These are phyloP conservation scores for Propithecus coquereli DNA, from an alignment of 2,113 vertebrate species.

Conservation along the genomic window DNA sequence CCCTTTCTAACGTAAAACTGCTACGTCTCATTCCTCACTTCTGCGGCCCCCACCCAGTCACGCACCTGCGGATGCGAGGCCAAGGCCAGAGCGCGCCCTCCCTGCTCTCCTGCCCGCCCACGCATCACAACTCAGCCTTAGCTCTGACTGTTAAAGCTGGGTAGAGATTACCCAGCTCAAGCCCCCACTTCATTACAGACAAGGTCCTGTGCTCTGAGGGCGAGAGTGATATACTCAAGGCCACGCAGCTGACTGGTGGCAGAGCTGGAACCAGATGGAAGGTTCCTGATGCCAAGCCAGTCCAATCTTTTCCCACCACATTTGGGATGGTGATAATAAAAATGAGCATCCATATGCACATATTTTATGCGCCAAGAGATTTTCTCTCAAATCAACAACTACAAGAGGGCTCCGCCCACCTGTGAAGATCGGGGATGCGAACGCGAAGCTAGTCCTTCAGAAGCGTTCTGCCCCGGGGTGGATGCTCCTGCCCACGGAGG, in stretches of 20 bases:
- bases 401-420: not conserved
- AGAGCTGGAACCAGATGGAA: not conserved
- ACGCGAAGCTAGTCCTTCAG: not conserved
- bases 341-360: not conserved
- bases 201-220: not conserved
- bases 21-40: not conserved
- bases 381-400: not conserved
- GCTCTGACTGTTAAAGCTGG: not conserved
- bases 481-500: not conserved
- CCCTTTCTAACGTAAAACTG: not conserved
- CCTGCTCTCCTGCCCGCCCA: not conserved
- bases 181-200: not conserved
- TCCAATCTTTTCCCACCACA: not conserved
- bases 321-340: not conserved
- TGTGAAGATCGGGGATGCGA: not conserved
- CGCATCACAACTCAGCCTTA: not conserved
- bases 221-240: not conserved
- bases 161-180: not conserved
- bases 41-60: not conserved
- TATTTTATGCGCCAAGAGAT: not conserved
- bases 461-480: not conserved
- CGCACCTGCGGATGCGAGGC: rapidly evolving
- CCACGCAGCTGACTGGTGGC: not conserved
- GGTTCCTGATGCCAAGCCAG: not conserved
- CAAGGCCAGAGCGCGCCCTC: no score